A percentile compares a stretch with the other conserved stretches of the same genome.
Evolutionary conservation across 2,888 invertebrate species (phyloP).

Genomic region (Melieria picta): DNA sequence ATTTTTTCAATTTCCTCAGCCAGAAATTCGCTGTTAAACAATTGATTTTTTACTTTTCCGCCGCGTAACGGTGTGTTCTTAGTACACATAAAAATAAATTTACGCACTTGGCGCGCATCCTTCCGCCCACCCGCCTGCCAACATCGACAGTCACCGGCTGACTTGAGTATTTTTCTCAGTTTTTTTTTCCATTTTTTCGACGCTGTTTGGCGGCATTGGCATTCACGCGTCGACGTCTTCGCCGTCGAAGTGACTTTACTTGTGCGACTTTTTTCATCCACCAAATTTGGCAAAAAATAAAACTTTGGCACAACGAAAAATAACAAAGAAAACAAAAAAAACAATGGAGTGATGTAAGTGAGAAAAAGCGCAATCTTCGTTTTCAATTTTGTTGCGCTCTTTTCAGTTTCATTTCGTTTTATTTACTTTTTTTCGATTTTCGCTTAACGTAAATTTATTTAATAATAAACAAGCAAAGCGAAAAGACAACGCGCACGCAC

Average conservation of each 20-base stretch:
- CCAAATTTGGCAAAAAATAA: constrained; percentile 26
- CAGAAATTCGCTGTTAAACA: constrained; percentile 30
- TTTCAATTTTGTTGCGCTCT: constrained; percentile 3
- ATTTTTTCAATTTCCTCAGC: constrained; percentile 36
- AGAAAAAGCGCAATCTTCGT: constrained; percentile 29
- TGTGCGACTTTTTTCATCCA: constrained; percentile 41
- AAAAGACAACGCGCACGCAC: too few species aligned
- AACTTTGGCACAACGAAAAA: neutral
- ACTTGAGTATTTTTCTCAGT: neutral
- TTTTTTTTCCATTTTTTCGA: neutral
- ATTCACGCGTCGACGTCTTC: constrained; percentile 1
- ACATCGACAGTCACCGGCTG: neutral
- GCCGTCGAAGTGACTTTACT: constrained; percentile 6
- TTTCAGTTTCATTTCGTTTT: constrained; percentile 1
- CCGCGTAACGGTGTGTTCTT: neutral
- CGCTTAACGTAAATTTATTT: constrained; percentile 32
- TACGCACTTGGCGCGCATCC: constrained; percentile 4
- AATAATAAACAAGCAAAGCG: constrained; percentile 28
- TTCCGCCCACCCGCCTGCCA: constrained; percentile 15
- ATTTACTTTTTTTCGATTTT: constrained; percentile 1
- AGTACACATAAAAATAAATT: constrained; percentile 18
- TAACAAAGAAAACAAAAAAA: too few species aligned
- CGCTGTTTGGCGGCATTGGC: neutral
- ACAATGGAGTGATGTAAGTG: neutral
- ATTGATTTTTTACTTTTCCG: constrained; percentile 33